Evolutionary conservation across 2,888 invertebrate species (phyloP), one percentile per base, ranked within the genome.

Genomic region (Meloe dianella): DNA sequence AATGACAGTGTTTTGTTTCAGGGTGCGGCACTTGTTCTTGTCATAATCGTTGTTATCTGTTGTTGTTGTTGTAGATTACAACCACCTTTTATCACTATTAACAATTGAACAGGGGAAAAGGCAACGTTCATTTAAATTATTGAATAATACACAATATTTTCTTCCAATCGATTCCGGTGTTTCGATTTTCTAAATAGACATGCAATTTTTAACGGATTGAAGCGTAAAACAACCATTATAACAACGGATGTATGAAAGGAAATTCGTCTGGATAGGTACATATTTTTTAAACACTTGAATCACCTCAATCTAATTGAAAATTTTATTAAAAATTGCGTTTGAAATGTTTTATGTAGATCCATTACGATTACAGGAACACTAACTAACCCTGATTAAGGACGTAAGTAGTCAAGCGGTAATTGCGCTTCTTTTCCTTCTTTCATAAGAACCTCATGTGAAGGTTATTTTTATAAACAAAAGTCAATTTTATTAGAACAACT

Each of bases 11-110:
- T 80, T 80, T 81, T 77, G 78, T 80, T 78, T 75, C 12, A 77
- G 79, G 81, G 81, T 77, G 81, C 80, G 81, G 80, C 79, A 75
- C 75, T 78, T 79, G 80, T 79, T 79, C 79, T 77, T 79, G 76
- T 78, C 77, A 77, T 79, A 78, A 77, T 77, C 73, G 71, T 71
- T 77, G 76, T 64, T 66, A 56, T 60, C 61, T 61, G 24, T 61
- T 64, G 54, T 60, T 7, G 12, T 35, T 35, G 12, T 65, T 38
- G 35, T 27, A 58, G 30, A 24, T n/a, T 17, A 29, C 57, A 57
- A n/a, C 29, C 17, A 29, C 20, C 17, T 57, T 32, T 12, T 22
- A 17, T n/a, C 17, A 41, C 41, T 51, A 51, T 51, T 8, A 38
- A 7, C 4, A 22, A 51, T 10, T 1, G 2, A n/a, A 41, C 41